These are phyloP conservation scores for Acronicta psi DNA, from an alignment of 2,888 invertebrate genomes.

Conservation along the genomic window DNA sequence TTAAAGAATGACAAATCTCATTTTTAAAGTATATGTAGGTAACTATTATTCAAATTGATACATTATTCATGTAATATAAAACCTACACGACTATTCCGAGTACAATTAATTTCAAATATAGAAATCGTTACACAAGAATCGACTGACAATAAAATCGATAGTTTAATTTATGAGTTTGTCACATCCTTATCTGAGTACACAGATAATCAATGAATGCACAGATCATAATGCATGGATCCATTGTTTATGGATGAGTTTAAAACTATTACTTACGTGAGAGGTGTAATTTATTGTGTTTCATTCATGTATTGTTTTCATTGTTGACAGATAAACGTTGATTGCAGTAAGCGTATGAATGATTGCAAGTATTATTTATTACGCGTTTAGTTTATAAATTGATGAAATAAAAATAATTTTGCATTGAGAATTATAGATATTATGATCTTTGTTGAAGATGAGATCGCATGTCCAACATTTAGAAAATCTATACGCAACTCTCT, in stretches of 20 bases:
- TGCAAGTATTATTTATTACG: conserved; percentile 30
- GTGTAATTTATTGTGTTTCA: conserved; percentile 60
- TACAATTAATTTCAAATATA: conserved; percentile 50
- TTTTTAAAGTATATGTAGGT: conserved; percentile 13
- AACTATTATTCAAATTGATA: conserved; percentile 42
- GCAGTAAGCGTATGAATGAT: conserved; percentile 31
- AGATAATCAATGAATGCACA: conserved; percentile 63
- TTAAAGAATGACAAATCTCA: conserved; percentile 43
- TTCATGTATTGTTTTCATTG: conserved; percentile 58
- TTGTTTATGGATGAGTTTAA: conserved; percentile 57
- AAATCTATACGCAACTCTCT: no score
- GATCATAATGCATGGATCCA: conserved; percentile 62
- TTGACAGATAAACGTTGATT: conserved; percentile 46
- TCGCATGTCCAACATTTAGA: no score
- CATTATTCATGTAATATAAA: conserved; percentile 36
- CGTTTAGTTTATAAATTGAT: conserved; percentile 28
- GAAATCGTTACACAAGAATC: conserved; percentile 46
- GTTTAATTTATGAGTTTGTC: conserved; percentile 67
- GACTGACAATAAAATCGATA: conserved; percentile 62
- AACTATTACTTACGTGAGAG: conserved; percentile 61
- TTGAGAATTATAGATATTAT: no score
- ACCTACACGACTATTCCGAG: conserved; percentile 30
- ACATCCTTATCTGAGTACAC: conserved; percentile 64
- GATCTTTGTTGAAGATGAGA: no score
- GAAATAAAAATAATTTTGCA: conserved; percentile 11